A percentile compares a stretch with the other conserved stretches of the same genome.
Conservation (phyloP, 1,140 invertebrate genomes). For the Drosophila bipectinata region DNA sequence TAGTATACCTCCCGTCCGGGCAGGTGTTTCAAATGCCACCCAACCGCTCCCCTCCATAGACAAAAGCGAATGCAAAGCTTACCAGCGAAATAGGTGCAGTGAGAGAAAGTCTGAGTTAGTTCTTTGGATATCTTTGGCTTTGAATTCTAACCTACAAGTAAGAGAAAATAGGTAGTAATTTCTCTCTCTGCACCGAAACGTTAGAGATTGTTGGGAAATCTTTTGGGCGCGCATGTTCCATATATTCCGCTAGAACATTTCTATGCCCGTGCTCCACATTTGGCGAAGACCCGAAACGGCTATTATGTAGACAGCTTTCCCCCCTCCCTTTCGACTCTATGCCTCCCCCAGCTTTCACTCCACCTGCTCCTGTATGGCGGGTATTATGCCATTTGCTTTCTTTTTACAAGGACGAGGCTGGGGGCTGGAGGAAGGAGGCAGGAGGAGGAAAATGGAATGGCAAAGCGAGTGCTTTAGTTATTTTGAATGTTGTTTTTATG, state of each 20-base stretch:
- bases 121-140: too few species aligned
- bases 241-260: slow-evolving; percentile 34
- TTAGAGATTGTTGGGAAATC: slow-evolving; percentile 37
- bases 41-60: slow-evolving; percentile 8
- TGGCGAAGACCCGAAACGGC: slow-evolving; percentile 38
- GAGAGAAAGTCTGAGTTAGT: neutral
- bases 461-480: slow-evolving; percentile 49
- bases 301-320: slow-evolving; percentile 29
- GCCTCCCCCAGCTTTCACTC: slow-evolving; percentile 13
- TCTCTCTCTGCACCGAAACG: neutral
- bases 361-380: neutral
- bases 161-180: neutral
- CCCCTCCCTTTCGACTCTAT: neutral
- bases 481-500: slow-evolving; percentile 53
- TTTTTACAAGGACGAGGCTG: neutral
- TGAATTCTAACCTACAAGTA: too few species aligned
- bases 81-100: neutral
- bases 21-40: slow-evolving; percentile 11
- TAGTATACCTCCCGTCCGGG: slow-evolving; percentile 4
- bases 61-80: slow-evolving; percentile 24
- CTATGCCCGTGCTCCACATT: slow-evolving; percentile 42
- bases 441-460: neutral
- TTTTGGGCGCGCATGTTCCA: slow-evolving; percentile 45
- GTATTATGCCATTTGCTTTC: slow-evolving; percentile 37
- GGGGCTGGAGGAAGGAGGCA: neutral